Base-by-base conservation (phyloP, 2,888 invertebrate genomes). In the Temnothorax unifasciatus region DNA sequence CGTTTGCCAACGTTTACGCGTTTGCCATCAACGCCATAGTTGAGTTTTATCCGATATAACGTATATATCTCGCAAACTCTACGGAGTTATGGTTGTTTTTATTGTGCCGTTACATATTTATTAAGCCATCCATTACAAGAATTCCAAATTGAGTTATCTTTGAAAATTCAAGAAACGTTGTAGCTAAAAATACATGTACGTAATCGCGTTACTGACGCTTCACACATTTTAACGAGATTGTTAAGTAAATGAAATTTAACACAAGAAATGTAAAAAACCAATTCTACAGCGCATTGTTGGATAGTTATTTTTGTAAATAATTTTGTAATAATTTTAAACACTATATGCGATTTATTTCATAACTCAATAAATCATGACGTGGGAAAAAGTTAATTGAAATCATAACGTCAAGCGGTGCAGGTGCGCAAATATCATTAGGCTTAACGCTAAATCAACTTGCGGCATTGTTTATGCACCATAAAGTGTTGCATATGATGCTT, bases 401-500 rank as follows among this genome's bases (percentile, higher is more conserved):
- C n/a, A 50, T 44, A 64, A 52, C 5, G 52, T 64, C 44, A 54
- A n/a, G 5, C 25, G 57, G 9, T 13, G 41, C 71, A 54, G 71
- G 29, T 77, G 64, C 47, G 38, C 54, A 68, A 83, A 85, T 83
- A 76, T 74, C 83, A 85, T 85, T 83, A 85, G 61, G 83, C 83
- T 83, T 85, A 85, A 83, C 69, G 52, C 69, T 82, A 63, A 82
- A 85, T 82, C 66, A 85, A 82, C 75, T 68, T 74, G 75, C 52
- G n/a, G 54, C 57, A 85, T 76, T 85, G 83, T 85, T 85, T 85
- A 85, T 76, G 57, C 59, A 29, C 6, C 68, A 71, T 75, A 54
- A 54, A 44, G 59, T 54, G 54, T 64, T 73, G 84, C 66, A 57
- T 59, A 71, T 81, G 34, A 18, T 50, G 63, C 34, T 77, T 50